These are phyloP conservation scores for Chiroxiphia lanceolata DNA, from an alignment of 2,797 vertebrate genomes.

Conservation along the genomic window DNA sequence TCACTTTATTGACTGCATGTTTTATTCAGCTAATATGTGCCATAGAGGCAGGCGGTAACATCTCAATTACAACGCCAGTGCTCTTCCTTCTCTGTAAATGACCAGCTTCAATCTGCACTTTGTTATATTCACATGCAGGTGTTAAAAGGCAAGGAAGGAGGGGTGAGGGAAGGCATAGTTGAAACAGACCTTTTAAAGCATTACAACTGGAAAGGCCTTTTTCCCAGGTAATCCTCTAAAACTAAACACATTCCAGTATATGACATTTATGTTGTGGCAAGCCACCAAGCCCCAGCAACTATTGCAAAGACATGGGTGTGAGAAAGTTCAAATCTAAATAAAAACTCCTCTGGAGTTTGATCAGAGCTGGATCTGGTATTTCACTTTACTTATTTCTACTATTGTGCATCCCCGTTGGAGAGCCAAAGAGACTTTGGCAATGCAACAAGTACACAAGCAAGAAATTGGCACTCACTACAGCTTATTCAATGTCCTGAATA, in stretches of 20 bases:
- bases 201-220: background rate
- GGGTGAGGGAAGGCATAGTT: background rate
- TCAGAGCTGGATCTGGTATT: slow-evolving; percentile 50
- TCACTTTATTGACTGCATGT: slow-evolving; percentile 73
- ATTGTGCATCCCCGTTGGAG: slow-evolving; percentile 51
- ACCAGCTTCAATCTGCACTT: slow-evolving; percentile 27
- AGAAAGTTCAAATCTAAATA: slow-evolving; percentile 64
- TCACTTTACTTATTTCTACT: slow-evolving; percentile 45
- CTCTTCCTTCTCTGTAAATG: slow-evolving; percentile 44
- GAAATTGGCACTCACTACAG: background rate
- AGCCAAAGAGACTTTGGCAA: slow-evolving; percentile 61
- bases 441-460: slow-evolving; percentile 16
- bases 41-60: slow-evolving; percentile 56
- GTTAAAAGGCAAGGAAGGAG: slow-evolving; percentile 33
- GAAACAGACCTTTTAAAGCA: background rate
- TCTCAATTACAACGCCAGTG: slow-evolving; percentile 57
- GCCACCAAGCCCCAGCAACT: background rate
- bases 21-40: slow-evolving; percentile 74
- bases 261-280: slow-evolving; percentile 1
- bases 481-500: slow-evolving; percentile 40
- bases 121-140: slow-evolving; percentile 63
- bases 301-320: slow-evolving; percentile 41
- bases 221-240: slow-evolving; percentile 21
- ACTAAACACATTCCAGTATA: slow-evolving; percentile 22
- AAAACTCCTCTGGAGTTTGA: slow-evolving; percentile 4